These are phyloP conservation scores for Myotis daubentonii DNA, from an alignment of 2,797 vertebrate genomes.

Conservation along the genomic window DNA sequence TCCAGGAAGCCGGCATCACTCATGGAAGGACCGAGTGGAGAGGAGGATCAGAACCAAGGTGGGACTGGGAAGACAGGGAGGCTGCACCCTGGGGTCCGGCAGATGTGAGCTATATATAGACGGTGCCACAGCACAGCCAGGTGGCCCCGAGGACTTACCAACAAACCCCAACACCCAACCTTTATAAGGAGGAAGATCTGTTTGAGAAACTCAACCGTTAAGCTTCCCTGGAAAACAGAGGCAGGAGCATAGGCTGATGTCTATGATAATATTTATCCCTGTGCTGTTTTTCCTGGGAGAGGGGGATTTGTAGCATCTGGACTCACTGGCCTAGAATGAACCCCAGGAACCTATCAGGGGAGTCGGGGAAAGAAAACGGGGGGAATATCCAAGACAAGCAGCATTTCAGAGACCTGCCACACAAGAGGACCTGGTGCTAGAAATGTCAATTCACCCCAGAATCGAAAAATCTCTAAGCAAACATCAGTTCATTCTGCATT, in stretches of 20 bases:
- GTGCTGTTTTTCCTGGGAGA: neutral
- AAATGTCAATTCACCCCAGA: neutral
- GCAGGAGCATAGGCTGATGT: neutral
- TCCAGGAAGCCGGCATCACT: neutral
- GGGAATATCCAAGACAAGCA: neutral
- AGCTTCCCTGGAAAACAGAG: neutral
- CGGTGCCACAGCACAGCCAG: too few relatives aligned
- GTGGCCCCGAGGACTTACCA: neutral
- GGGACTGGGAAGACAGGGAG: neutral
- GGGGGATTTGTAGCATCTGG: neutral
- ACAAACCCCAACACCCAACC: neutral
- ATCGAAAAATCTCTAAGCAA: conserved; percentile 30
- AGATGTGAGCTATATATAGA: accelerated
- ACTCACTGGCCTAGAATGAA: neutral
- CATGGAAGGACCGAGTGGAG: accelerated
- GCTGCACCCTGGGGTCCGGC: accelerated
- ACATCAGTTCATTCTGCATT: neutral
- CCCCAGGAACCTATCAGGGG: neutral
- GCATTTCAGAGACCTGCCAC: neutral
- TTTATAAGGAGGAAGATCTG: neutral
- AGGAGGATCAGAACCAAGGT: neutral
- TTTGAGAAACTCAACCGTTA: neutral
- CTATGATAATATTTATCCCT: neutral
- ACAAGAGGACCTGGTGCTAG: neutral
- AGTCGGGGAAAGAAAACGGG: neutral